Evolutionary conservation across 37 sponge, comb jelly and placozoan species (phyloP).

Genomic region (Geodia barretti): DNA sequence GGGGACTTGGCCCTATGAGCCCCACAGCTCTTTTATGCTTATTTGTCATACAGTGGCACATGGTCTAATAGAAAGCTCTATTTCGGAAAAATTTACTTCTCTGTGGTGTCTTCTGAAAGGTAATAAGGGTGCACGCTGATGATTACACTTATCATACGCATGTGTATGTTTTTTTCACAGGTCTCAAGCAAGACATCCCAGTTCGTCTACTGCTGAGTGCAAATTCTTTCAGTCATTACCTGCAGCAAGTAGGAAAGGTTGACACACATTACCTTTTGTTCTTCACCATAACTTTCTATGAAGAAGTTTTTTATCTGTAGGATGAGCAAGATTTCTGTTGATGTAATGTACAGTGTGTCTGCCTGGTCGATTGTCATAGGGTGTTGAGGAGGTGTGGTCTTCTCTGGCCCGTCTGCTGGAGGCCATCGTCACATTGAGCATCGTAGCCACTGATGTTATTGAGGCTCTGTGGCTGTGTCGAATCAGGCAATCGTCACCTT

Average conservation of each 20-base stretch:
- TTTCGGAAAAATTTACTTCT: background rate
- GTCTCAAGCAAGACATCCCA: conserved; percentile 32
- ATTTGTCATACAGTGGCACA: background rate
- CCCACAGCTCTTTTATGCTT: too few relatives aligned
- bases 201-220: conserved; percentile 19
- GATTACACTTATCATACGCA: too few relatives aligned
- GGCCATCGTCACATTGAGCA: background rate
- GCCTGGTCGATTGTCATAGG: background rate
- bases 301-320: background rate
- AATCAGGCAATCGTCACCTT: conserved; percentile 2
- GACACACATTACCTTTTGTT: background rate
- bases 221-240: conserved; percentile 13
- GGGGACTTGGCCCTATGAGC: too few relatives aligned
- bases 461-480: conserved; percentile 53
- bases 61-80: background rate
- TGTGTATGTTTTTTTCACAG: too few relatives aligned
- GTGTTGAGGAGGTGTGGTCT: background rate
- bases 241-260: conserved; percentile 9
- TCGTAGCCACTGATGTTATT: conserved; percentile 21
- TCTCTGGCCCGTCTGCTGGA: conserved; percentile 2
- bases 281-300: background rate
- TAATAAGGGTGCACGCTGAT: background rate
- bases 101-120: background rate
- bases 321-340: background rate
- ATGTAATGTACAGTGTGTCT: background rate